Conservation (phyloP, 2,797 vertebrate species). For the Gymnopithys bicolor region DNA sequence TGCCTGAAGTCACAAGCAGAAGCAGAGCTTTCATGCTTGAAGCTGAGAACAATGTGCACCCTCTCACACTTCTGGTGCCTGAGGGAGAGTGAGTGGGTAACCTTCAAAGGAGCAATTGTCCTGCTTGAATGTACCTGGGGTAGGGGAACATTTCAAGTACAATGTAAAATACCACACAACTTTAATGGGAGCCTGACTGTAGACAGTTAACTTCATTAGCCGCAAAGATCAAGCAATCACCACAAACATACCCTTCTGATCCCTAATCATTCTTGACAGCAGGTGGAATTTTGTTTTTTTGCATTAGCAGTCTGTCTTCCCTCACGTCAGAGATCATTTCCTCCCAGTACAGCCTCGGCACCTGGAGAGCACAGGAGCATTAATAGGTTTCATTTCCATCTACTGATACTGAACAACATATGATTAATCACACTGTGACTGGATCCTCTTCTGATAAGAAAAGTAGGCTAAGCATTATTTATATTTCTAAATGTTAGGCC, state of each 20-base stretch:
- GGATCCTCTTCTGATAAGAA: conserved; percentile 1
- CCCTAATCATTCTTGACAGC: not conserved
- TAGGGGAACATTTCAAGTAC: not conserved
- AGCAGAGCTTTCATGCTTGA: not conserved
- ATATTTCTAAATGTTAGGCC: not conserved
- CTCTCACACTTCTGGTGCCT: not conserved
- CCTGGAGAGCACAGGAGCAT: not conserved
- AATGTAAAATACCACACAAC: not conserved
- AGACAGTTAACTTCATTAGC: not conserved
- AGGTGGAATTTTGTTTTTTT: not conserved
- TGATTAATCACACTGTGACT: conserved; percentile 52
- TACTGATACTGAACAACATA: not conserved
- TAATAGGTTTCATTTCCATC: conserved; percentile 11
- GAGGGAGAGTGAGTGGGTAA: not conserved
- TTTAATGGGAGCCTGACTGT: not conserved
- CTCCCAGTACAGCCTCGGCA: not conserved
- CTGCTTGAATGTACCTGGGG: rapidly evolving
- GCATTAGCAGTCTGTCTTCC: not conserved
- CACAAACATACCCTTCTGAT: not conserved
- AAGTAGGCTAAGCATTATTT: conserved; percentile 23
- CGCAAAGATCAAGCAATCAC: not conserved
- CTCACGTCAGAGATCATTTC: not conserved
- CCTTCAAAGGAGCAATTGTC: not conserved
- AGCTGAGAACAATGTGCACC: not conserved
- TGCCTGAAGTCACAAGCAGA: not conserved